Evolutionary conservation across 2,797 vertebrate genomes (phyloP), one percentile per base, ranked within the genome.

Genomic region (Merluccius polli): DNA sequence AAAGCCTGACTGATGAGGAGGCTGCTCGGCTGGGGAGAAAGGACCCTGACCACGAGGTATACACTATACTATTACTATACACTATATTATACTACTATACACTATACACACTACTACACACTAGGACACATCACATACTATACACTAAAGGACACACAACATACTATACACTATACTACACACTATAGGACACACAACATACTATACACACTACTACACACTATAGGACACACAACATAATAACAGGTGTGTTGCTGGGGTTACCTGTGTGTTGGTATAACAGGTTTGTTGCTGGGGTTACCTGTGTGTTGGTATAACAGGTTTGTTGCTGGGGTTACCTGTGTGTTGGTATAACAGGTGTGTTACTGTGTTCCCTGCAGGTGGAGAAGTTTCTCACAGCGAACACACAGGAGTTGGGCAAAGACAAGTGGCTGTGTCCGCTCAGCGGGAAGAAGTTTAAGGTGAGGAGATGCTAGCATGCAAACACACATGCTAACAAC

Each of bases 361-460:
- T 24, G 21, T 24, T 44, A 7, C n/a, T 12, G 13, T 71, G 35
- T 32, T 41, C 44, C 71, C 31, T 63, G 12, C 81, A 92, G 91
- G 95, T 96, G 91, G 96, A 97, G 86, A 97, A 96, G 86, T 97
- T 96, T 83, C 93, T 97, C 65, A 88, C 91, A 0, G 90, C 95
- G 0, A 97, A 97, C 89, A 94, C 95, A 0, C 95, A 96, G 89
- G 96, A 97, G 84, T 92, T 96, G 87, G 95, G 96, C 80, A 97
- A 97, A 87, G 96, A 97, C 88, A 97, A 97, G 79, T 97, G 96
- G 95, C 92, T 96, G 0, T 97, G 96, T 86, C 96, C 96, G 21
- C 94, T 97, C 76, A 97, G 96, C 13, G 95, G 96, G 73, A 96
- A 97, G 87, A 97, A 97, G 86, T 97, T 97, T 85, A 97, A 97